phyloP scores from a whole-genome alignment of 2,797 vertebrate genomes.

The Hydrocynus forskahlii region DNA sequence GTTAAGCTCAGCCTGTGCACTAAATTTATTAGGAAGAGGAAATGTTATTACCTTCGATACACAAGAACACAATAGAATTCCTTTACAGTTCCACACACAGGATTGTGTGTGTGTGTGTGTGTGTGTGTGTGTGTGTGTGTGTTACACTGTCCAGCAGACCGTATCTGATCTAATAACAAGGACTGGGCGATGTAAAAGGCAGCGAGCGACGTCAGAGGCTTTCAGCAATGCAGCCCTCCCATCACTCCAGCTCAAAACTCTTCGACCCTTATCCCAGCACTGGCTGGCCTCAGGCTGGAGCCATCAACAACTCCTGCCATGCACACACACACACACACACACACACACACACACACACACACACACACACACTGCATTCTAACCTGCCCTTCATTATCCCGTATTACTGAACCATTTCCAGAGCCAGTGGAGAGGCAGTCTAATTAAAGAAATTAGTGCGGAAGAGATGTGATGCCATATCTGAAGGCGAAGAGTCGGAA shows the following conservation, averaged over 20 bases:
- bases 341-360: no score
- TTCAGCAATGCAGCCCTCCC: slow-evolving; percentile 11
- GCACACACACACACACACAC: no score
- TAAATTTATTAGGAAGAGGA: background rate
- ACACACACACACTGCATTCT: background rate
- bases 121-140: slow-evolving; percentile 21
- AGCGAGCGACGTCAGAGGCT: slow-evolving; percentile 25
- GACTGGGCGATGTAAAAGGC: slow-evolving; percentile 40
- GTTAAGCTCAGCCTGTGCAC: background rate
- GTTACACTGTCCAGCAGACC: slow-evolving; percentile 38
- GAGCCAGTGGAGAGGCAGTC: background rate
- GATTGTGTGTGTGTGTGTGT: slow-evolving; percentile 29
- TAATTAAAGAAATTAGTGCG: slow-evolving; percentile 10
- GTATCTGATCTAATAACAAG: slow-evolving; percentile 53
- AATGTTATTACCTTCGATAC: slow-evolving; percentile 22
- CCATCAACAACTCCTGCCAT: background rate
- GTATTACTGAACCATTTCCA: background rate
- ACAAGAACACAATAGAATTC: slow-evolving; percentile 39
- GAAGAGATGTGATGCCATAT: slow-evolving; percentile 1
- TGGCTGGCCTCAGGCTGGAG: slow-evolving; percentile 20
- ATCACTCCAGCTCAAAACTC: slow-evolving; percentile 14
- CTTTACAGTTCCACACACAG: slow-evolving; percentile 37
- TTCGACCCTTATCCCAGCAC: slow-evolving; percentile 28
- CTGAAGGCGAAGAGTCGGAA: background rate
- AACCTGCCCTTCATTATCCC: slow-evolving; percentile 9